phyloP scores from a whole-genome alignment of 2,797 vertebrate species.

The Crocodylus rhombifer region DNA sequence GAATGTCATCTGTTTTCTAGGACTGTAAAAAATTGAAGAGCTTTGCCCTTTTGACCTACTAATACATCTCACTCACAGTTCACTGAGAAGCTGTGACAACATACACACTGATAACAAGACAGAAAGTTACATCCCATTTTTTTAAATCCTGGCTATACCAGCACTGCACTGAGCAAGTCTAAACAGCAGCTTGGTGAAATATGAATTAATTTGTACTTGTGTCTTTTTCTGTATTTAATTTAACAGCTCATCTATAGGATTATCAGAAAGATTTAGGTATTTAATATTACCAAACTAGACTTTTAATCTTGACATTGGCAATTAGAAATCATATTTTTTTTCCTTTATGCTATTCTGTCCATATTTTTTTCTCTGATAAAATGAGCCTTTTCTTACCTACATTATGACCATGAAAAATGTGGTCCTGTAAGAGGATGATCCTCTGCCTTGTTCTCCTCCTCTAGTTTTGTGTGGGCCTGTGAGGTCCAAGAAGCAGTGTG shows the following conservation, averaged over 20 bases:
- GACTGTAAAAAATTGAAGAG: constrained; percentile 70
- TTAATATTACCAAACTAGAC: background rate
- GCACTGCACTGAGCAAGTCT: constrained; percentile 50
- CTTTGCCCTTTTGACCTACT: constrained; percentile 70
- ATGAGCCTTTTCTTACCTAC: background rate
- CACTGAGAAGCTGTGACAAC: constrained; percentile 63
- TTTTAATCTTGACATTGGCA: background rate
- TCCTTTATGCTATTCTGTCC: background rate
- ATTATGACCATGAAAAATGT: background rate
- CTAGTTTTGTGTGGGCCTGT: background rate
- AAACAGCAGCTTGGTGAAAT: constrained; percentile 44
- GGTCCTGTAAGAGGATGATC: background rate
- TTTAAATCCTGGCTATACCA: constrained; percentile 47
- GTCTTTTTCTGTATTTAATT: constrained; percentile 18
- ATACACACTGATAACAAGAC: constrained; percentile 62
- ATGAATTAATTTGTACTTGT: constrained; percentile 44
- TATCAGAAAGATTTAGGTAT: background rate
- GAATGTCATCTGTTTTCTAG: constrained; percentile 72
- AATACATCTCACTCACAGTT: constrained; percentile 68
- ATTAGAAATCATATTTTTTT: background rate
- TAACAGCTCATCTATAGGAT: background rate
- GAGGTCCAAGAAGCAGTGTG: background rate
- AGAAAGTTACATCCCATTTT: constrained; percentile 46
- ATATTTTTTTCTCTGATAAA: background rate
- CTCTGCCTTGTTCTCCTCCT: background rate